A percentile compares a stretch with the other conserved stretches of the same genome.
phyloP scores from a whole-genome alignment of 2,888 invertebrate genomes.

The Cryptocheilus praepositus region DNA sequence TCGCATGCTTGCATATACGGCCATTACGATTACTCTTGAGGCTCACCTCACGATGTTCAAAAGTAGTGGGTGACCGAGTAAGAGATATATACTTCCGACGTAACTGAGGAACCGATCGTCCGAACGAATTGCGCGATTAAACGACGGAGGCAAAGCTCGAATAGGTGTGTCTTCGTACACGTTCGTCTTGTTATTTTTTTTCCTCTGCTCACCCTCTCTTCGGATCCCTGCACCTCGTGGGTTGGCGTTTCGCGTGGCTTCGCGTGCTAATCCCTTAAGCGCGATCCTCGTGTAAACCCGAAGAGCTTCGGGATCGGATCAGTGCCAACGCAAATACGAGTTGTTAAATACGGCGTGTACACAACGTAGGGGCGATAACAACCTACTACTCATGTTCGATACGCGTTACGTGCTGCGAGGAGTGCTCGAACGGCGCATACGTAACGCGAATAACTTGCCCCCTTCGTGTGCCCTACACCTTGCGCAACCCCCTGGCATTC shows the following conservation, averaged over 20 bases:
- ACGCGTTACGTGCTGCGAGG: constrained; percentile 49
- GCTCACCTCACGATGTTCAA: no score
- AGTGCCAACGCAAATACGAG: constrained; percentile 63
- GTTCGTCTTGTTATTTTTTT: constrained; percentile 24
- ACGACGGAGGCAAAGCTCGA: constrained; percentile 24
- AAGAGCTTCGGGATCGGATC: constrained; percentile 55
- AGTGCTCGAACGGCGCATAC: constrained; percentile 36
- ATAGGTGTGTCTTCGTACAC: constrained; percentile 26
- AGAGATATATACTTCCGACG: no score
- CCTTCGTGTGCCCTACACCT: background rate
- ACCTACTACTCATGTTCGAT: constrained; percentile 59
- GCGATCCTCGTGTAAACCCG: constrained; percentile 51
- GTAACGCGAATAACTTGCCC: constrained; percentile 40
- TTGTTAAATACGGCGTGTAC: constrained; percentile 58
- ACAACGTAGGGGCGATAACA: constrained; percentile 57
- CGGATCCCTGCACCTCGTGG: constrained; percentile 25
- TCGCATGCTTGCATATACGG: background rate
- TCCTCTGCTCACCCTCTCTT: background rate
- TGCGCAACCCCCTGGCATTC: constrained; percentile 15
- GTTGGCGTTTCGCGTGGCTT: constrained; percentile 47
- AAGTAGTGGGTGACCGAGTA: no score
- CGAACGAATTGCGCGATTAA: constrained; percentile 30
- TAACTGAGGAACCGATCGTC: constrained; percentile 6
- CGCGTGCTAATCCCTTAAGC: constrained; percentile 56
- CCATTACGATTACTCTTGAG: no score